Evolutionary conservation across 2,888 invertebrate species (phyloP).

Genomic region (Trichogramma dendrolimi): DNA sequence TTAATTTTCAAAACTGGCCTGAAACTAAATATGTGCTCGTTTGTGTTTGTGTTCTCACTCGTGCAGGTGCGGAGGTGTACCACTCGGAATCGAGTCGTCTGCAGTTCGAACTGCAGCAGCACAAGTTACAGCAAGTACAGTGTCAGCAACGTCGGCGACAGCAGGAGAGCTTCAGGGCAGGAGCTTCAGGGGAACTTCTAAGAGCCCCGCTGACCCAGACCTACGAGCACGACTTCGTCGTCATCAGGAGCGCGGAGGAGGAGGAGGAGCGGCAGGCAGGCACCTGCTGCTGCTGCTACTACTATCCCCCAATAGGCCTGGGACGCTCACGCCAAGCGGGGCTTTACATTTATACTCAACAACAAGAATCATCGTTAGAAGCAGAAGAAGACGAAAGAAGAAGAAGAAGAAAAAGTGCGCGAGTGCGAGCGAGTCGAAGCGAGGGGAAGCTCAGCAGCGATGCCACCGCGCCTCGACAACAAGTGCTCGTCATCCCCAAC

Average conservation of each 20-base stretch:
- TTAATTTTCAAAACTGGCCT: too few relatives aligned
- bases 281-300: conserved; percentile 35
- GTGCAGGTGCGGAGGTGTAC: conserved; percentile 12
- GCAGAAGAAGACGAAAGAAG: conserved; percentile 20
- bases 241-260: conserved; percentile 40
- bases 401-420: not conserved
- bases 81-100: too few relatives aligned
- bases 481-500: conserved; percentile 26
- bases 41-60: not conserved
- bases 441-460: conserved; percentile 19
- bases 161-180: conserved; percentile 19
- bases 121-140: conserved; percentile 11
- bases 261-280: conserved; percentile 32
- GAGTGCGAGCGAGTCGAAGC: too few relatives aligned
- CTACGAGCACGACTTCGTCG: conserved; percentile 36
- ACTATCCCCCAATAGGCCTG: conserved; percentile 34
- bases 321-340: conserved; percentile 35
- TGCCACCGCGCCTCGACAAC: conserved; percentile 25
- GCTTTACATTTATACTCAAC: conserved; percentile 30
- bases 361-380: conserved; percentile 15
- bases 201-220: conserved; percentile 42
- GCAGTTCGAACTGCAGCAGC: not conserved
- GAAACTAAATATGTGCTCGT: too few relatives aligned
- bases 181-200: conserved; percentile 43
- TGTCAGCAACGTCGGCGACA: conserved; percentile 21